Evolutionary conservation across 2,797 vertebrate species (phyloP), one percentile per base, ranked within the genome.

Genomic region (Threskiornis aethiopicus): DNA sequence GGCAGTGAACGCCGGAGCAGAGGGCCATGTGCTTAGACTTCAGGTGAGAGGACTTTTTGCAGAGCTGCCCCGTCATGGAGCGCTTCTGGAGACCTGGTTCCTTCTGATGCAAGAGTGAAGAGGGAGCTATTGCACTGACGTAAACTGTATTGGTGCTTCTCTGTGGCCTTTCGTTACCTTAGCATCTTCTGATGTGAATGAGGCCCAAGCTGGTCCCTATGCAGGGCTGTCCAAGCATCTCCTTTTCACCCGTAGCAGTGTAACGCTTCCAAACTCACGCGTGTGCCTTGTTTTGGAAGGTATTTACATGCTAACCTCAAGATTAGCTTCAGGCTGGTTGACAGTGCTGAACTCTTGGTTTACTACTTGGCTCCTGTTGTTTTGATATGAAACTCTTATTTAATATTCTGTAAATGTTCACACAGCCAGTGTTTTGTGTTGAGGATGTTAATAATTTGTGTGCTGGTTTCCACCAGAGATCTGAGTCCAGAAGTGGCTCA

Each of bases 1-100:
- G 35, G 58, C 21, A 12, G 18, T 1, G 21, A 44, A 29, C 4
- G 1, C 46, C 0, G 0, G 51, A 77, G 84, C 13, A 0, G 22
- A 24, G 16, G 4, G 31, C 33, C 21, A 5, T 4, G 20, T 24
- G 39, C 49, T 33, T 25, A 13, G 61, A 10, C 8, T 58, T 25
- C 64, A 54, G 18, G 51, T 33, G 44, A 51, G 39, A 57, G 37
- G 21, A 24, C 28, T n/a, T 29, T 8, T 22, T 42, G 25, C 11
- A 19, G 58, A 59, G 64, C 58, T 80, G 62, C 37, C 42, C 33
- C 31, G 2, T 13, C 10, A 0, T 10, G 55, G 51, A 42, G n/a
- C 8, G 22, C 42, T 52, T 10, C 10, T 62, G 46, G 65, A 42
- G 28, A 9, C 33, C 5, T 5, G 4, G 9, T 61, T 17, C 62